These are phyloP conservation scores for Pedetes capensis DNA, from an alignment of 2,113 vertebrate genomes.

Conservation along the genomic window DNA sequence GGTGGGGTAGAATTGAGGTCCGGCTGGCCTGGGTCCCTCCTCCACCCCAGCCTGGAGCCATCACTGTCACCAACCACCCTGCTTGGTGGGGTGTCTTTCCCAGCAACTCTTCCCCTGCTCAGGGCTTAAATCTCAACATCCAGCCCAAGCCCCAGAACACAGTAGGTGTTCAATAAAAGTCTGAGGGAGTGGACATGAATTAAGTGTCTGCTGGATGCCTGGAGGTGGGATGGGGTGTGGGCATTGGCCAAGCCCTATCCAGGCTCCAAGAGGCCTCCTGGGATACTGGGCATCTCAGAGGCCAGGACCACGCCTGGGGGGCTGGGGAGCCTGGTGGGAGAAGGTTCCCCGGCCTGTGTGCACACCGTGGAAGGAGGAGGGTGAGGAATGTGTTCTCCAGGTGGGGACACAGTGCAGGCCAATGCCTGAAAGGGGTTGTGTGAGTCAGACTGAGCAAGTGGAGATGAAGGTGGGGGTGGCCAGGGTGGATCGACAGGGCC, in stretches of 20 bases:
- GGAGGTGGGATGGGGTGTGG: neutral
- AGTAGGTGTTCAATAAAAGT: neutral
- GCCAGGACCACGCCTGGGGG: no score
- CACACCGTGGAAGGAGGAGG: neutral
- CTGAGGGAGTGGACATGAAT: neutral
- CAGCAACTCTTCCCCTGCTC: neutral
- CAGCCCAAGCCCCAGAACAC: neutral
- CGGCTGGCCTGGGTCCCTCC: neutral
- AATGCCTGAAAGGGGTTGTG: no score
- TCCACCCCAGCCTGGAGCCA: rapidly evolving
- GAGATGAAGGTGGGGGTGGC: neutral
- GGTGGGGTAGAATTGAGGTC: no score
- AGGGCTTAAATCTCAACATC: neutral
- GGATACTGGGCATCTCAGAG: neutral
- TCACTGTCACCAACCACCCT: neutral
- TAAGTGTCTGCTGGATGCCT: neutral
- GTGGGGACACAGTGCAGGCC: neutral
- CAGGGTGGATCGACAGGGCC: neutral
- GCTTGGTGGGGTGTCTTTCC: neutral
- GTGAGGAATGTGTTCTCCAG: neutral
- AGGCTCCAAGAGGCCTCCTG: neutral
- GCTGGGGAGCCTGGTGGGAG: no score
- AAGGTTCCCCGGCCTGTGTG: no score
- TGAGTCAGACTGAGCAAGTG: neutral
- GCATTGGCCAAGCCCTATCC: neutral